Base-by-base conservation (phyloP, 1,140 invertebrate genomes). In the Cecropterus lyciades region DNA sequence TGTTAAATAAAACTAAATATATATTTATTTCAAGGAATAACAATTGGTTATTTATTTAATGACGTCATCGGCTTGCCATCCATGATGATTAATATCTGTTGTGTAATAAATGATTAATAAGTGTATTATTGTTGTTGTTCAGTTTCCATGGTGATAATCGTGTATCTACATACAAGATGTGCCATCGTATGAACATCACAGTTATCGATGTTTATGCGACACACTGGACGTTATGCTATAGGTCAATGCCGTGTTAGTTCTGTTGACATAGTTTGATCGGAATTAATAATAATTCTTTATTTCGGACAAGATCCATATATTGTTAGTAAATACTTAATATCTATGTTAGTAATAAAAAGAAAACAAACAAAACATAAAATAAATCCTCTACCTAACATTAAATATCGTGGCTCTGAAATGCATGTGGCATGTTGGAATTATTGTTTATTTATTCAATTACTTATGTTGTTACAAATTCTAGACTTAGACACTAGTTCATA, bases 91-190 rank as follows among this genome's bases (percentile, higher is more conserved):
- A 57, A 57, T 57, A 45, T 15, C 40, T 27, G 51, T 62, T 63
- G 64, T 52, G 45, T 57, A n/a, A n/a, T n/a, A n/a, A n/a, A n/a
- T n/a, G n/a, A n/a, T n/a, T n/a, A n/a, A n/a, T n/a, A n/a, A n/a
- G 24, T 30, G 7, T 30, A 30, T 20, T 20, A 20, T 20, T 70
- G 69, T 70, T 70, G 64, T 30, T 70, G 65, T 16, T 20, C 48
- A 40, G 20, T 70, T 27, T 37, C 30, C 46, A 70, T 70, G 65
- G 69, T 37, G 57, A 67, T 56, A 37, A 46, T 24, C n/a, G 16
- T 15, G 15, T 46, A 14, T n/a, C 6, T 37, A 37, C 11, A 27
- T 51, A 51, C 3, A 37, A 53, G 51, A 48, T 27, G 51, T 16
- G 43, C 40, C 66, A 66, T 59, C 69, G 37, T 59, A 13, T 30